Conservation (phyloP, 2,797 vertebrate species). For the Manis crassicaudata region DNA sequence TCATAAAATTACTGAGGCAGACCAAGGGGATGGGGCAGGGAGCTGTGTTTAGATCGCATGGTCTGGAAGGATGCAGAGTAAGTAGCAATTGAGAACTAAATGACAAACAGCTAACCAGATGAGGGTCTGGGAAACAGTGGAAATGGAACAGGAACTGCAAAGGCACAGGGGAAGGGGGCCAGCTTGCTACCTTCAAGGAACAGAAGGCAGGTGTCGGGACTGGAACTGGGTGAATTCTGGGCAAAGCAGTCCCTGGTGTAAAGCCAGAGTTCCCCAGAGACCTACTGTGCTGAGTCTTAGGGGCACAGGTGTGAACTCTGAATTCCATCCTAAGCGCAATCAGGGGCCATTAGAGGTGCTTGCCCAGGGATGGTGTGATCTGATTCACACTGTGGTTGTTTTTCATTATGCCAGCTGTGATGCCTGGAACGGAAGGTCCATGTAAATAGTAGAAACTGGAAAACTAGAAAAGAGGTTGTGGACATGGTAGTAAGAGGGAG, state of each 20-base stretch:
- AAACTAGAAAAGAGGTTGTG: neutral
- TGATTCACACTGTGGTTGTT: neutral
- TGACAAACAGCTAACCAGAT: neutral
- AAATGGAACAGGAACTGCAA: neutral
- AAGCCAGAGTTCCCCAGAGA: neutral
- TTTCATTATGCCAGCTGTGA: neutral
- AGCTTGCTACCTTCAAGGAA: neutral
- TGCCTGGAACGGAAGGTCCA: neutral
- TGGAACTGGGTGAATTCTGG: neutral
- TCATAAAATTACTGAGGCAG: neutral
- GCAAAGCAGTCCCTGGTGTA: neutral
- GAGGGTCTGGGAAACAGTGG: neutral
- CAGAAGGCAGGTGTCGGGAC: neutral
- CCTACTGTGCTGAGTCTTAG: neutral
- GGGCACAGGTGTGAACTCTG: neutral
- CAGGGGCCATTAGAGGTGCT: neutral
- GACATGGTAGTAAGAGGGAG: neutral
- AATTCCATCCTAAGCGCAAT: neutral
- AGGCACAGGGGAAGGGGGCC: fast-evolving
- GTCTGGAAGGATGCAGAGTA: neutral
- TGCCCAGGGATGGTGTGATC: neutral
- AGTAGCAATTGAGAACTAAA: neutral
- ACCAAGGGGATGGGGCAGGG: fast-evolving
- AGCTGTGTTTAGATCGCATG: neutral
- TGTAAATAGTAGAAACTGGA: neutral